Evolutionary conservation across 2,797 vertebrate species (phyloP).

Genomic region (Lacerta bilineata): DNA sequence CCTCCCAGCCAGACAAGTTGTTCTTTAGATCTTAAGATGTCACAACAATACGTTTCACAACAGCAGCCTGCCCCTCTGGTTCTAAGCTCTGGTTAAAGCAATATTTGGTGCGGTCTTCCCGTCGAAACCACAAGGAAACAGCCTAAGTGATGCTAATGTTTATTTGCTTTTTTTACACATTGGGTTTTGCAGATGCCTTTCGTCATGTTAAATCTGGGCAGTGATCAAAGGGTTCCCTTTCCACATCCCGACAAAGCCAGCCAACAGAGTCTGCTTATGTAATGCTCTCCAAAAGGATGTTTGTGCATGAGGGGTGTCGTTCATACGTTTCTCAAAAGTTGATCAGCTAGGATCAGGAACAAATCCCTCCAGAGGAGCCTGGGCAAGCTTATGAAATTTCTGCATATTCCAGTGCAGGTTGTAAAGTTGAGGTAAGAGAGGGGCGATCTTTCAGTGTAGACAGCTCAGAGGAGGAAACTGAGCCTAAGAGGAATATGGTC

Average conservation of each 20-base stretch:
- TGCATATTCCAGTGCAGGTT: neutral
- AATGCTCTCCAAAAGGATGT: neutral
- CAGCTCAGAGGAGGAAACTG: neutral
- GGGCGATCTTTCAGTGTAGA: too few species aligned
- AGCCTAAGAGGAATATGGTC: neutral
- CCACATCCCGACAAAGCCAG: too few species aligned
- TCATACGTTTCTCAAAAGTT: neutral
- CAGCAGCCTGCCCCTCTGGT: neutral
- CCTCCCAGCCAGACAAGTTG: neutral
- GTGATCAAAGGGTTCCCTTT: neutral
- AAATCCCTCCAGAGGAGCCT: neutral
- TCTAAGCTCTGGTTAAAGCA: neutral
- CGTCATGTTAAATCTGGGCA: neutral
- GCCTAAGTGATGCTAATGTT: too few species aligned
- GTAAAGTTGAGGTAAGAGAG: constrained; percentile 22
- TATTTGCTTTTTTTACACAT: neutral
- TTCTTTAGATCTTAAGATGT: neutral
- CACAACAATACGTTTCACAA: neutral
- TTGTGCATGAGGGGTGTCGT: neutral
- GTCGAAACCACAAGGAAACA: neutral
- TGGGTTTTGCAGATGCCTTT: neutral
- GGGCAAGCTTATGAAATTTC: neutral
- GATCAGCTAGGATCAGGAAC: neutral
- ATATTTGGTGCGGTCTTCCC: neutral
- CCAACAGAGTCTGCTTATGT: neutral